Evolutionary conservation across 2,888 invertebrate genomes (phyloP), one percentile per base, ranked within the genome.

Genomic region (Eumacrocentrus americanus): DNA sequence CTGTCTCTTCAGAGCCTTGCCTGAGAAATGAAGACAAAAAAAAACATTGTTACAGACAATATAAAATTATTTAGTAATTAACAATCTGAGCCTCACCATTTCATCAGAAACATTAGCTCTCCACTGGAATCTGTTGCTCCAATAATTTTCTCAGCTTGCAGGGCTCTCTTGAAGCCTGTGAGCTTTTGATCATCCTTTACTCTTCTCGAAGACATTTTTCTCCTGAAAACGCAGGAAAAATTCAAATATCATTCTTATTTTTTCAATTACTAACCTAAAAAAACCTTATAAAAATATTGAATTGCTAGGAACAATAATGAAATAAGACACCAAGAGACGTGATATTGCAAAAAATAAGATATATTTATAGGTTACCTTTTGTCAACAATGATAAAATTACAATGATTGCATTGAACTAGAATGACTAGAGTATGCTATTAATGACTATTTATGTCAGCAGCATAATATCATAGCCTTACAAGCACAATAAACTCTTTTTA

Each of bases 81-180:
- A 18, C 12, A 47, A 20, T 61, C 37, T 51, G 52, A 59, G 60
- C 77, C 83, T 76, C 82, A 89, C 96, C 96, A 96, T 84, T 95
- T 92, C 74, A 96, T 91, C 22, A 97, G 83, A 77, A 95, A 96
- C 86, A 90, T 92, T 0, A 95, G 84, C 73, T 91, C 91, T 1
- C 94, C 95, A 70, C 89, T 90, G n/a, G 90, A 90, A 74, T 95
- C 89, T 14, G 95, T 95, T 0, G 92, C 94, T 2, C 95, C 95
- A 60, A 95, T 88, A 56, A 96, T 95, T 80, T 90, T 90, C 61
- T 95, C 91, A 22, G 95, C 90, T 63, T 89, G 87, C 6, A 95
- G 80, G 0, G 90, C 89, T 46, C 94, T 82, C 44, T 91, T 91
- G 71, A 95, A 89, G 0, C 95, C 95, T 57, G 90, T 83, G 0